Conservation (phyloP, 2,113 vertebrate species). For the Hemicordylus capensis region DNA sequence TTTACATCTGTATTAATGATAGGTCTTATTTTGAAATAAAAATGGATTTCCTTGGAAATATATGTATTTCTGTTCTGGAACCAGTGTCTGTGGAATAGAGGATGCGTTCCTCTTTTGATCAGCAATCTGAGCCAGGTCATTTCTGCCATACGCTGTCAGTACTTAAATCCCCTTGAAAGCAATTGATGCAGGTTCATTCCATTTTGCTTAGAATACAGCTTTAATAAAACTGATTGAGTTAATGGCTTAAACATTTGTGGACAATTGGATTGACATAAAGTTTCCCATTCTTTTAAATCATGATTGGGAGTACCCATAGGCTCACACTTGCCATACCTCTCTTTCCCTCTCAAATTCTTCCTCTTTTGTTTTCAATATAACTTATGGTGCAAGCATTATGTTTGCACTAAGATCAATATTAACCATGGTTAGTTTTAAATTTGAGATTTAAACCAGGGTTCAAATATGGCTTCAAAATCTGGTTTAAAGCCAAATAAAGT, state of each 20-base stretch:
- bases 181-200: not conserved
- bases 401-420: too few species aligned
- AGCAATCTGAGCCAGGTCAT: not conserved
- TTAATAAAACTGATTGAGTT: not conserved
- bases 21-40: not conserved
- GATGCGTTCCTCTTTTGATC: not conserved
- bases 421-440: too few species aligned
- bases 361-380: too few species aligned
- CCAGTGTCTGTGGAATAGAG: not conserved
- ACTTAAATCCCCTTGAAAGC: not conserved
- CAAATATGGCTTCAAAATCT: too few species aligned
- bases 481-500: too few species aligned
- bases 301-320: too few species aligned
- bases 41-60: not conserved
- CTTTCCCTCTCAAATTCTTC: too few species aligned
- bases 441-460: too few species aligned
- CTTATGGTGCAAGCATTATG: too few species aligned
- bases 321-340: too few species aligned
- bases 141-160: not conserved
- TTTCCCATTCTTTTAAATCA: too few species aligned
- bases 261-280: too few species aligned
- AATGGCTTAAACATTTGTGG: not conserved
- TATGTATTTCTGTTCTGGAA: not conserved
- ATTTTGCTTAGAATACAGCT: not conserved
- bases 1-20: conserved; percentile 13